A percentile compares a stretch with the other conserved stretches of the same genome.
These are phyloP conservation scores for Toxotes jaculatrix DNA, from an alignment of 2,113 vertebrate genomes.

Conservation along the genomic window DNA sequence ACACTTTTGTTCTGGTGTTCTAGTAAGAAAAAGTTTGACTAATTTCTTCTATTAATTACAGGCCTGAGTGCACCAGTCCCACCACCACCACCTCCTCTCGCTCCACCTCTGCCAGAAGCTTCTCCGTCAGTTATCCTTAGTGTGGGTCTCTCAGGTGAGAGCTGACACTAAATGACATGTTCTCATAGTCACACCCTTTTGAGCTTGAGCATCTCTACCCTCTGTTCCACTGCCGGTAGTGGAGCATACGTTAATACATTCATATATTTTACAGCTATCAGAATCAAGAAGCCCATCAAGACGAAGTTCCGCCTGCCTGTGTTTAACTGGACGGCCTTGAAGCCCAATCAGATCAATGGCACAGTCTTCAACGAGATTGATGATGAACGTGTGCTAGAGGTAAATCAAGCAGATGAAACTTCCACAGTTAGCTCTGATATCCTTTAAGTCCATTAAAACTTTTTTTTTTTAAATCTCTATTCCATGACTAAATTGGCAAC, in stretches of 20 bases:
- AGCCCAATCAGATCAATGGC: constrained; percentile 98
- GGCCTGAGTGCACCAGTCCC: constrained; percentile 77
- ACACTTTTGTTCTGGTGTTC: neutral
- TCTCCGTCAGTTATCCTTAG: constrained; percentile 92
- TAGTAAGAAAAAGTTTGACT: neutral
- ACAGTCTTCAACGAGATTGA: constrained; percentile 98
- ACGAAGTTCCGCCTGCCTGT: constrained; percentile 97
- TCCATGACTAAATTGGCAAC: neutral
- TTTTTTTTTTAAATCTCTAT: neutral
- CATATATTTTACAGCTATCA: constrained; percentile 85
- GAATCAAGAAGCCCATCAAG: constrained; percentile 99
- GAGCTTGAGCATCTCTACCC: too few relatives aligned
- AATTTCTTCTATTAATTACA: constrained; percentile 66
- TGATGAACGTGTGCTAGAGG: constrained; percentile 95
- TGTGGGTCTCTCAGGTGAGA: constrained; percentile 91
- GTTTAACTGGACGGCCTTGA: constrained; percentile 97
- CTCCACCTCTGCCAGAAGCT: constrained; percentile 90
- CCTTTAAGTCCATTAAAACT: neutral
- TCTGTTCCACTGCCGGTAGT: neutral
- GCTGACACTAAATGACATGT: neutral
- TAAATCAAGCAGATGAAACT: constrained; percentile 65
- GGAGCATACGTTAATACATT: neutral
- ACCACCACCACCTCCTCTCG: constrained; percentile 79
- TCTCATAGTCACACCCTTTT: neutral
- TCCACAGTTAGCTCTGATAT: neutral